These are phyloP conservation scores for Danaus chrysippus DNA, from an alignment of 2,888 invertebrate genomes.

Conservation along the genomic window DNA sequence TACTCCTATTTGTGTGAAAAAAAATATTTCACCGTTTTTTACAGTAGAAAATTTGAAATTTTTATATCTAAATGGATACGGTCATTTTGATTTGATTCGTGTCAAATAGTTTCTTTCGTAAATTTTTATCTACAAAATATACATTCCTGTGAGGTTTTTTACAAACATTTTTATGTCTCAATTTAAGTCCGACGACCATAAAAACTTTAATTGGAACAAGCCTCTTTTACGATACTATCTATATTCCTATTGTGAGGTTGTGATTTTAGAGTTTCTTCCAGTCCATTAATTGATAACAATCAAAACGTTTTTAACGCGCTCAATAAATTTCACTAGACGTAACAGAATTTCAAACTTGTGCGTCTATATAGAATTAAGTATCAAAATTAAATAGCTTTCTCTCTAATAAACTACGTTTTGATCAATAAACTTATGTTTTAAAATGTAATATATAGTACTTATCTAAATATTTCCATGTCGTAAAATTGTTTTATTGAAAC, in stretches of 20 bases:
- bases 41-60: too few relatives aligned
- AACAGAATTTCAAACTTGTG: neutral
- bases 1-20: neutral
- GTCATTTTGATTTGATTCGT: too few relatives aligned
- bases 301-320: slow-evolving; percentile 3
- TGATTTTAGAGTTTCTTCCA: slow-evolving; percentile 21
- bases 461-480: too few relatives aligned
- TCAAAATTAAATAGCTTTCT: too few relatives aligned
- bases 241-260: slow-evolving; percentile 32
- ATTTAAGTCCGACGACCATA: slow-evolving; percentile 44
- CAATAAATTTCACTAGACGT: neutral
- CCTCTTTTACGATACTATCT: slow-evolving; percentile 37
- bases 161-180: slow-evolving; percentile 43
- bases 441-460: too few relatives aligned
- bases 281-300: slow-evolving; percentile 16
- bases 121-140: neutral
- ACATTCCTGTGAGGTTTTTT: slow-evolving; percentile 7
- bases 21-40: neutral
- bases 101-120: too few relatives aligned
- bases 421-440: too few relatives aligned
- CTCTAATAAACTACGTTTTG: too few relatives aligned
- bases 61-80: too few relatives aligned
- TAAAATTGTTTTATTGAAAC: too few relatives aligned
- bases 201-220: slow-evolving; percentile 60
- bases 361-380: too few relatives aligned